phyloP scores from a whole-genome alignment of 2,797 vertebrate species.

The Amazonetta brasiliensis region DNA sequence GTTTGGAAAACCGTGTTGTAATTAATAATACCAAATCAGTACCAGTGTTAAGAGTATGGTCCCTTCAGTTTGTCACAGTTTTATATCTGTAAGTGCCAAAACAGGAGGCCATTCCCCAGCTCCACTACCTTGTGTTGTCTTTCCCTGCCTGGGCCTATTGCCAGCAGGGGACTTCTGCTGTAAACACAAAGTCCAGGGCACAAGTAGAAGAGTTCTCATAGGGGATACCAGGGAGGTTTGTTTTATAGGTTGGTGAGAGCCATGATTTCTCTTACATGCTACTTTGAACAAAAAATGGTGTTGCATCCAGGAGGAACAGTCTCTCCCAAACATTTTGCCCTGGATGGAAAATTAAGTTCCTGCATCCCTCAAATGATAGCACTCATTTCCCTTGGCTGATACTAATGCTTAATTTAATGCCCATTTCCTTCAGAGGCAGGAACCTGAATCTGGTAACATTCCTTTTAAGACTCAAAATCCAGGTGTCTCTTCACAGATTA shows the following conservation, averaged over 20 bases:
- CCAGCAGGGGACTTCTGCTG: background rate
- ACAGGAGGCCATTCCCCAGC: fast-evolving
- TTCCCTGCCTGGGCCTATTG: background rate
- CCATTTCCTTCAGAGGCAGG: background rate
- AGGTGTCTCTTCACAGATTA: background rate
- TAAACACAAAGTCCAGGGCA: background rate
- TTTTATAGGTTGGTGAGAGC: background rate
- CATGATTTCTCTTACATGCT: fast-evolving
- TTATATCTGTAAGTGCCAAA: background rate
- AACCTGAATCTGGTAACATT: background rate
- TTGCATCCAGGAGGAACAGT: background rate
- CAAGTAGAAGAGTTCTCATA: background rate
- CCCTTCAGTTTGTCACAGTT: background rate
- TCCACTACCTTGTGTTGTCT: background rate
- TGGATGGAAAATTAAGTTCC: background rate
- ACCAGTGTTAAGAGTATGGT: background rate
- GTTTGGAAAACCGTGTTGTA: background rate
- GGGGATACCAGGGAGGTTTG: background rate
- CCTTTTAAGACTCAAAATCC: background rate
- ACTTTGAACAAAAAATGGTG: background rate
- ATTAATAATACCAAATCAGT: background rate
- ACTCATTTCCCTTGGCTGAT: background rate
- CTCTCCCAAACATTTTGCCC: background rate
- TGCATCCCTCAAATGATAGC: background rate
- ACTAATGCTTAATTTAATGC: background rate